phyloP scores from a whole-genome alignment of 2,797 vertebrate genomes.

The Phoeniculus purpureus region DNA sequence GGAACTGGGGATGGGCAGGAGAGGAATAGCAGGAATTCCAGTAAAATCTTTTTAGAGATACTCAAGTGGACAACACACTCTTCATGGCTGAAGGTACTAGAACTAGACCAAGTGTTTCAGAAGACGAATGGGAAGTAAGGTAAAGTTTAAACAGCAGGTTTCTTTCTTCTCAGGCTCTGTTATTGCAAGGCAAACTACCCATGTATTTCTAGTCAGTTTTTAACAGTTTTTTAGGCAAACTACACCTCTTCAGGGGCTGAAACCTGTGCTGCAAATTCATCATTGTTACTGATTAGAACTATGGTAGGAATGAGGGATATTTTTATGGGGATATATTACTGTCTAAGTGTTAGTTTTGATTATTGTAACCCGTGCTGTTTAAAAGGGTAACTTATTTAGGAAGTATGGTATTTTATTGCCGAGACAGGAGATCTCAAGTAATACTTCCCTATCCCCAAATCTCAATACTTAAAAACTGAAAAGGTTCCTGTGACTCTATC shows the following conservation, averaged over 20 bases:
- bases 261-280: background rate
- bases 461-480: background rate
- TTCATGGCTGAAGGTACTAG: background rate
- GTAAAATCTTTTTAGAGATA: background rate
- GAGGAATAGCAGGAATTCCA: background rate
- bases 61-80: background rate
- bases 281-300: background rate
- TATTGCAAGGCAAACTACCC: slow-evolving; percentile 47
- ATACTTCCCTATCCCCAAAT: background rate
- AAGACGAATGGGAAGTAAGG: slow-evolving; percentile 32
- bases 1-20: background rate
- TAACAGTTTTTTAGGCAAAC: background rate
- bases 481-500: background rate
- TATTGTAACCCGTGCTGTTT: background rate
- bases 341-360: background rate
- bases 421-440: background rate
- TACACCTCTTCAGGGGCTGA: background rate
- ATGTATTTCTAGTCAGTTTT: slow-evolving; percentile 37
- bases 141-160: slow-evolving; percentile 12
- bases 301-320: background rate
- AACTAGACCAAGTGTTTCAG: slow-evolving; percentile 52
- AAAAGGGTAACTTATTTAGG: background rate
- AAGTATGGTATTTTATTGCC: background rate
- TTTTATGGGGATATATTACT: background rate
- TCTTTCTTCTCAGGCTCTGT: slow-evolving; percentile 24